A percentile compares a stretch with the other conserved stretches of the same genome.
Conservation (phyloP, 2,888 invertebrate genomes). For the Temnothorax ravouxi region DNA sequence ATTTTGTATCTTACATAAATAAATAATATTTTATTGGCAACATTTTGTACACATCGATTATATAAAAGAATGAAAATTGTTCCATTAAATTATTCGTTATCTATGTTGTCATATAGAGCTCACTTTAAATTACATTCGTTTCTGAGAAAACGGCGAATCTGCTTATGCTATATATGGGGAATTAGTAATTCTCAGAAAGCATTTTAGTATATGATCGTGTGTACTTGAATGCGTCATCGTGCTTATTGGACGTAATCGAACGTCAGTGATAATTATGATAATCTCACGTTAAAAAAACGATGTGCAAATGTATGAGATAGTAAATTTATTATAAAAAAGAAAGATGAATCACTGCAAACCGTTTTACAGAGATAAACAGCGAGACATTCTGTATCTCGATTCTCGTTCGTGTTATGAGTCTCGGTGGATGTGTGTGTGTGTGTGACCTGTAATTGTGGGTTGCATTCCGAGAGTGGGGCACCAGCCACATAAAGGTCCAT, state of each 20-base stretch:
- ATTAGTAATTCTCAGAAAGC: constrained; percentile 64
- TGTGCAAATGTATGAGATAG: neutral
- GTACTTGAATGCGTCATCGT: constrained; percentile 65
- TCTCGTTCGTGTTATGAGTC: neutral
- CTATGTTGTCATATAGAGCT: neutral
- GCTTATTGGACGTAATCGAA: constrained; percentile 50
- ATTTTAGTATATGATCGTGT: neutral
- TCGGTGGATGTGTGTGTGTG: constrained; percentile 45
- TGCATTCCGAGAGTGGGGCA: constrained; percentile 71
- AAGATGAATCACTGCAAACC: constrained; percentile 38
- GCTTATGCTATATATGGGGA: constrained; percentile 17
- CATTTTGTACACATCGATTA: neutral
- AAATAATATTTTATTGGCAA: constrained; percentile 28
- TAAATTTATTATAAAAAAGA: constrained; percentile 30
- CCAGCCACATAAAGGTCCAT: constrained; percentile 73
- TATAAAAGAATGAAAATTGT: neutral
- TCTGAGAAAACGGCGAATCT: constrained; percentile 49
- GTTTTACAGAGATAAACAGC: constrained; percentile 6
- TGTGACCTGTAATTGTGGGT: constrained; percentile 62
- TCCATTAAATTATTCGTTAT: neutral
- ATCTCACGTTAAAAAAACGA: neutral
- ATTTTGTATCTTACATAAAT: constrained; percentile 32
- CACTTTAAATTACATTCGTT: constrained; percentile 48
- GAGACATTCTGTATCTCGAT: neutral
- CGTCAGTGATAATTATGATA: constrained; percentile 10